Evolutionary conservation across 2,797 vertebrate genomes (phyloP).

Genomic region (Rhabdophis nuchalis): DNA sequence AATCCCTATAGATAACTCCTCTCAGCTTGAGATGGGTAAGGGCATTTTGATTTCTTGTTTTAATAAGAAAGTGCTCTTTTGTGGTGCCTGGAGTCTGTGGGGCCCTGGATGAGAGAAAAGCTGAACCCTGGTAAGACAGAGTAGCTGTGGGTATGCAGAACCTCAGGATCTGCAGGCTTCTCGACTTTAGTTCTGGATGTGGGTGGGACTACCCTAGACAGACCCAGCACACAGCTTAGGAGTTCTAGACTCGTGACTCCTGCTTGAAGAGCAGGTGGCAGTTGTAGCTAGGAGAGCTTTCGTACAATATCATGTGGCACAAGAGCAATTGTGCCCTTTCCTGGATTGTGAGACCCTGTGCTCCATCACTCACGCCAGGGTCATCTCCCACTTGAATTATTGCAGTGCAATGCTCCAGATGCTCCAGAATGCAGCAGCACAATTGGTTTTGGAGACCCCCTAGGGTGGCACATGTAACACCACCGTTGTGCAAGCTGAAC

Average conservation of each 20-base stretch:
- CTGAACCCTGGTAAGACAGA: not conserved
- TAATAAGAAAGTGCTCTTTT: not conserved
- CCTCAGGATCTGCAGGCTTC: not conserved
- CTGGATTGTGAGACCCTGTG: not conserved
- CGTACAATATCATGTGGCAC: not conserved
- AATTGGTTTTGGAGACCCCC: not conserved
- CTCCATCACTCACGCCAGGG: not conserved
- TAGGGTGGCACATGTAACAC: not conserved
- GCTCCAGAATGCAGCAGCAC: not conserved
- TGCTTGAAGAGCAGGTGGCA: not conserved
- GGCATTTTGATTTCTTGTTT: not conserved
- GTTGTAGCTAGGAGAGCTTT: not conserved
- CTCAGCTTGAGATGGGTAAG: not conserved
- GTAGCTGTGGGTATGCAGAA: not conserved
- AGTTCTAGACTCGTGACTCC: not conserved
- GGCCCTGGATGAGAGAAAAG: not conserved
- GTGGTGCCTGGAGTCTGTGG: not conserved
- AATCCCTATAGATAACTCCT: not conserved
- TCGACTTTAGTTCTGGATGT: not conserved
- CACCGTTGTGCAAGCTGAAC: not conserved
- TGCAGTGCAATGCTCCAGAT: not conserved
- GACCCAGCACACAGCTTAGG: not conserved
- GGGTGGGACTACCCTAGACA: not conserved
- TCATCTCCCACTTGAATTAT: not conserved
- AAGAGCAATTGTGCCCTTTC: too few relatives aligned